A percentile compares a stretch with the other conserved stretches of the same genome.
Evolutionary conservation across 2,888 invertebrate species (phyloP).

Genomic region (Phengaris alcon): DNA sequence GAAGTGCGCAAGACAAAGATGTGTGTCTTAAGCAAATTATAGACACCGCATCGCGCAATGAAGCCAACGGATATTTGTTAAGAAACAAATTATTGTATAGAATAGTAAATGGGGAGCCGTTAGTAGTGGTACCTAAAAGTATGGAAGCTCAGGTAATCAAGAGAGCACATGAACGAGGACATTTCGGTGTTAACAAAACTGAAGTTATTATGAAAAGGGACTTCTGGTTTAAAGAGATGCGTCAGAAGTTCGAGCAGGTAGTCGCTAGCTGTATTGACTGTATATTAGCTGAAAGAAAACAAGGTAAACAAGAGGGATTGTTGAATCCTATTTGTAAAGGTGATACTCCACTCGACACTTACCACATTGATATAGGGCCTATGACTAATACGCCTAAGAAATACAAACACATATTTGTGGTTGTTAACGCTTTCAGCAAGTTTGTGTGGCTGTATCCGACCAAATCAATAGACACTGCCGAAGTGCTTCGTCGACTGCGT

Average conservation of each 20-base stretch:
- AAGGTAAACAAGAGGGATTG: too few species aligned
- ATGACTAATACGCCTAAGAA: conserved; percentile 45
- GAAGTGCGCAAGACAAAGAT: not conserved
- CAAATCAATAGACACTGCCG: conserved; percentile 43
- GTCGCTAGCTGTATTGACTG: too few species aligned
- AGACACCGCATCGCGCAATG: conserved; percentile 30
- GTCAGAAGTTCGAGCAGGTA: too few species aligned
- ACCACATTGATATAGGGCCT: conserved; percentile 46
- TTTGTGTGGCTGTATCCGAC: conserved; percentile 52
- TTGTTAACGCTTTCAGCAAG: conserved; percentile 51
- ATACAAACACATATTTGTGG: conserved; percentile 51
- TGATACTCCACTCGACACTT: conserved; percentile 36
- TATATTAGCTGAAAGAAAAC: too few species aligned
- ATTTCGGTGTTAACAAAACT: too few species aligned
- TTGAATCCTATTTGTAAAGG: conserved; percentile 30
- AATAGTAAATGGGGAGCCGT: conserved; percentile 30
- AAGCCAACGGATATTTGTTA: conserved; percentile 36
- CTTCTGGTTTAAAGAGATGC: too few species aligned
- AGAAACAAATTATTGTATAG: conserved; percentile 41
- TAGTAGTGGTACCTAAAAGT: too few species aligned
- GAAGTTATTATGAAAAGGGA: too few species aligned
- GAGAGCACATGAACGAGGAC: too few species aligned
- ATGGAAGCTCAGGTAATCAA: too few species aligned
- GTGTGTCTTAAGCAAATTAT: conserved; percentile 4
- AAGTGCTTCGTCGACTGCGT: conserved; percentile 46